phyloP scores from a whole-genome alignment of 2,113 vertebrate genomes.

The Nyctereutes procyonoides region DNA sequence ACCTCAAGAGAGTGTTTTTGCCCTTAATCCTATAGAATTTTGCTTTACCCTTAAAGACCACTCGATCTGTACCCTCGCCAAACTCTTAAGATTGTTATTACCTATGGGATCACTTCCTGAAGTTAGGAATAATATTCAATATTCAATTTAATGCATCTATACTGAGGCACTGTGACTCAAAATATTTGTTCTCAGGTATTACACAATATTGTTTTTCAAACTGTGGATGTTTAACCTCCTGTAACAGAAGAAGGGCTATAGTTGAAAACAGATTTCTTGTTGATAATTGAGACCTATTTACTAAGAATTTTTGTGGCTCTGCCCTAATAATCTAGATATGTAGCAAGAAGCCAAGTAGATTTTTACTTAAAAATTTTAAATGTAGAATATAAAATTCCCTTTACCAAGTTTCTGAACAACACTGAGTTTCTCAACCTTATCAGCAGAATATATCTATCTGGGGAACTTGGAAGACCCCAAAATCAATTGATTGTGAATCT shows the following conservation, averaged over 20 bases:
- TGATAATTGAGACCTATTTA: background rate
- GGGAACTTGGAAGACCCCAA: background rate
- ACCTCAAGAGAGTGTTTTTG: background rate
- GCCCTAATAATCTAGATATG: background rate
- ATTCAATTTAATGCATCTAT: background rate
- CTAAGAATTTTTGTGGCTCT: background rate
- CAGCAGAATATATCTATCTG: background rate
- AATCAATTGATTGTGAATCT: background rate
- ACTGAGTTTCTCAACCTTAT: background rate
- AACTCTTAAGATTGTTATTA: background rate
- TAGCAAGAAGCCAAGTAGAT: background rate
- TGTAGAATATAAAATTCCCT: background rate
- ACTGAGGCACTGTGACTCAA: background rate
- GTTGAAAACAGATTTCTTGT: background rate
- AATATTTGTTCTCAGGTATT: background rate
- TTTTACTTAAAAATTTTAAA: slow-evolving; percentile 10
- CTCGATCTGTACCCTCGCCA: background rate
- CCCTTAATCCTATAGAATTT: background rate
- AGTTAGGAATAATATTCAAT: background rate
- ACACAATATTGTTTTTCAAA: background rate
- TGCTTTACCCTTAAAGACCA: background rate
- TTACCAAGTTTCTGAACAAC: background rate
- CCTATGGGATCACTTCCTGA: background rate
- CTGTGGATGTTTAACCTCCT: background rate
- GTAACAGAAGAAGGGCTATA: background rate